phyloP scores from a whole-genome alignment of 2,888 invertebrate species.

The Drepanosiphum platanoidis region DNA sequence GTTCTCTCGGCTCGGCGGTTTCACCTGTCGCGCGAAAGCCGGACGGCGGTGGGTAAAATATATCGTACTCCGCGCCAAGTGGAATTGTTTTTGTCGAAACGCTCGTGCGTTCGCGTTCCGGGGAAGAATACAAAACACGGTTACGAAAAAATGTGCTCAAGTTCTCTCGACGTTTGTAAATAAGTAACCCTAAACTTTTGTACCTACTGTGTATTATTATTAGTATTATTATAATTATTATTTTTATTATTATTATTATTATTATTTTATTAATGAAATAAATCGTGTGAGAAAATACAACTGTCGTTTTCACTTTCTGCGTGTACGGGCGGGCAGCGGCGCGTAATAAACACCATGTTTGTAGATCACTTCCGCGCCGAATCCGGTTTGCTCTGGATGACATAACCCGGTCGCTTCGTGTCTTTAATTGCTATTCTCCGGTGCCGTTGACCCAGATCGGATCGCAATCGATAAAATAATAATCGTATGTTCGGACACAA shows the following conservation, averaged over 20 bases:
- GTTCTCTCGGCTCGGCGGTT: conserved; percentile 35
- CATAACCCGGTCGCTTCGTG: conserved; percentile 11
- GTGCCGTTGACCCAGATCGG: conserved; percentile 35
- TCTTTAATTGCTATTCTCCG: conserved; percentile 7
- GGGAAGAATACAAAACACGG: neutral
- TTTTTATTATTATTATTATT: neutral
- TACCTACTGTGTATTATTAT: conserved; percentile 14
- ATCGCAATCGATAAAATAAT: neutral
- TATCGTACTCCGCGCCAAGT: neutral
- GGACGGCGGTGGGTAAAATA: conserved; percentile 14
- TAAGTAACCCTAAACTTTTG: conserved; percentile 11
- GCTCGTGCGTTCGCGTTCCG: conserved; percentile 20
- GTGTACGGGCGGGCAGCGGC: neutral
- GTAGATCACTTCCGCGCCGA: conserved; percentile 37
- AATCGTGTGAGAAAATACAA: conserved; percentile 11
- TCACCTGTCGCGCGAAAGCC: conserved; percentile 56
- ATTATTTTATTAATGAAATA: neutral
- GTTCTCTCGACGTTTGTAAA: conserved; percentile 28
- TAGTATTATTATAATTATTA: no score
- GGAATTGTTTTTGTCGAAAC: neutral
- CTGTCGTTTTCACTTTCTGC: conserved; percentile 53
- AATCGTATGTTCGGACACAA: neutral
- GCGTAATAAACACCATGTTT: neutral
- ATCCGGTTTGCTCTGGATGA: conserved; percentile 53
- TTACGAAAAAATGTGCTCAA: conserved; percentile 41